Base-by-base conservation (phyloP, 2,888 invertebrate species). In the Lobophora halterata region DNA sequence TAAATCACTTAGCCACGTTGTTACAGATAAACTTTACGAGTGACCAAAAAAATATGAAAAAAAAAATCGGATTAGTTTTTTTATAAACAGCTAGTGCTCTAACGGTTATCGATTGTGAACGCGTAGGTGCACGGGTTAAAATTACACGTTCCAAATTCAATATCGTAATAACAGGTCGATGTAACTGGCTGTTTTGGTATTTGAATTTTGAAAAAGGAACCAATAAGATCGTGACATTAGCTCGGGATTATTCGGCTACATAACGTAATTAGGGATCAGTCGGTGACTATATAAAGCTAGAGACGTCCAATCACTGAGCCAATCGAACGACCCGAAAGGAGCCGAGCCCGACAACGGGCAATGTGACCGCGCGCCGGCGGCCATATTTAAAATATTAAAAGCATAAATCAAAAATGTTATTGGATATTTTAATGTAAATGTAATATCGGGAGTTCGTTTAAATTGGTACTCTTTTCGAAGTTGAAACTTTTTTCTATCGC, bases 1-100 rank as follows among this genome's bases (percentile, higher is more conserved):
- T 87, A 87, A 86, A 87, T 87, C 85, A 85, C 80, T 85, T 86
- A 83, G 78, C 71, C 85, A 76, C 82, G 79, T 71, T 74, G 75
- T 75, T 75, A 74, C 75, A 81, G 82, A 85, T 85, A 86, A 82
- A 72, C 75, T 81, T 68, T 80, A 81, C 69, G 71, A 70, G 67
- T 69, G 47, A 47, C 33, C 17, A 40, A 49, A 47, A 39, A 44
- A 49, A 43, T 55, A 52, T 46, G 37, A 49, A 48, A 45, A 35
- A 23, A 33, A 37, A 30, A 46, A n/a, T n/a, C 50, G 19, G 25
- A 36, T 40, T 40, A 45, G 39, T 31, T 45, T 39, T n/a, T n/a
- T 35, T 45, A 35, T 39, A 45, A 39, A 39, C 34, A 42, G 29
- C 31, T 39, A 36, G 25, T 29, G 18, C 23, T 35, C 35, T 44